Percentiles rank a stretch among this genome's conserved stretches.
phyloP scores from a whole-genome alignment of 2,113 vertebrate genomes.

The Brienomyrus brachyistius region DNA sequence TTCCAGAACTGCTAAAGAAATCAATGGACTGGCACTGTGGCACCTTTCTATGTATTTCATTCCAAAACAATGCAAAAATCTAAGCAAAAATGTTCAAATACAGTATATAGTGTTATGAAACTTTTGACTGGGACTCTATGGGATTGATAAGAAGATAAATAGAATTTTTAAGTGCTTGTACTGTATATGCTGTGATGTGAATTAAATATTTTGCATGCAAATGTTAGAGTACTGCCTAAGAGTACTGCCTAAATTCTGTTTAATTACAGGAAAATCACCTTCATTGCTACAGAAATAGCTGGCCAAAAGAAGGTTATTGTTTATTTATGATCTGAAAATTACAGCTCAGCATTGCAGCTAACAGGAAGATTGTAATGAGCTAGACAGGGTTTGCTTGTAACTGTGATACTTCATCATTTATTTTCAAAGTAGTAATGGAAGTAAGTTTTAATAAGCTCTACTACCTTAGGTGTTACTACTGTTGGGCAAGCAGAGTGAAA shows the following conservation, averaged over 20 bases:
- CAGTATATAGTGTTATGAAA: background rate
- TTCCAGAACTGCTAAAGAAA: background rate
- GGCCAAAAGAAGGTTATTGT: background rate
- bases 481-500: background rate
- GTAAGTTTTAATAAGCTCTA: background rate
- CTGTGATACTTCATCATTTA: background rate
- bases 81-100: background rate
- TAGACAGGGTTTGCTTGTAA: background rate
- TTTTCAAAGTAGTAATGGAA: background rate
- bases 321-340: background rate
- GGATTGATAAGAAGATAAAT: background rate
- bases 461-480: slow-evolving; percentile 1
- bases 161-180: background rate
- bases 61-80: background rate
- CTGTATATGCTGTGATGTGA: background rate
- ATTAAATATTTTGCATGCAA: background rate
- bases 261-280: slow-evolving; percentile 4
- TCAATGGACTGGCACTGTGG: background rate
- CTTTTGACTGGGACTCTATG: background rate
- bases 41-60: background rate
- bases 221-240: background rate
- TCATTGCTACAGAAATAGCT: background rate
- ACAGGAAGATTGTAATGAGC: background rate
- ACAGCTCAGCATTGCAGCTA: background rate
- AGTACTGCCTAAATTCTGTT: background rate